phyloP scores from a whole-genome alignment of 2,797 vertebrate genomes.

The Macropodus opercularis region DNA sequence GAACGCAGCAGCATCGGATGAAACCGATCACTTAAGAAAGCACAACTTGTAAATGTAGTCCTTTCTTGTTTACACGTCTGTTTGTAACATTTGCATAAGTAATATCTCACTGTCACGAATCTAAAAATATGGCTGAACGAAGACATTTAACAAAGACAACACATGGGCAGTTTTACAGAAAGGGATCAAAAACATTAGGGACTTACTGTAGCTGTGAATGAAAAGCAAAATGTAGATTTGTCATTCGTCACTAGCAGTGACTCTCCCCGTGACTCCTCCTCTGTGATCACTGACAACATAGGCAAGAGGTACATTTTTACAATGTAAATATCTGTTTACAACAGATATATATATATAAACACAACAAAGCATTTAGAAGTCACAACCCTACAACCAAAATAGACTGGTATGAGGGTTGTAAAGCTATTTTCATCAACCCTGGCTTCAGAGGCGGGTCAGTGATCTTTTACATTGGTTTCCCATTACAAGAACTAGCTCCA shows the following conservation, averaged over 20 bases:
- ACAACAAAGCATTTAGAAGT: background rate
- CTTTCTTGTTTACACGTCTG: background rate
- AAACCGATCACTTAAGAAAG: background rate
- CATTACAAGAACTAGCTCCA: background rate
- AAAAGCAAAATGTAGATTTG: too few species aligned
- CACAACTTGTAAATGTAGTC: background rate
- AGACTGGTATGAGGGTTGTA: slow-evolving; percentile 1
- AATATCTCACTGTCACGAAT: background rate
- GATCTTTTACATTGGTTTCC: background rate
- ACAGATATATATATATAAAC: too few species aligned
- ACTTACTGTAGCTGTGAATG: background rate
- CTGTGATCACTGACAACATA: slow-evolving; percentile 33
- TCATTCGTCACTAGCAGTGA: too few species aligned
- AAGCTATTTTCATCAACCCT: slow-evolving; percentile 1
- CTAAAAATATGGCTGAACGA: too few species aligned
- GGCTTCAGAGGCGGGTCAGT: background rate
- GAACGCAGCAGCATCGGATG: background rate
- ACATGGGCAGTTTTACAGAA: background rate
- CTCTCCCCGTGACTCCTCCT: too few species aligned
- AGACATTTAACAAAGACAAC: background rate
- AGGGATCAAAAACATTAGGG: background rate
- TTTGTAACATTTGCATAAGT: background rate
- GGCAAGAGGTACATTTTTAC: too few species aligned
- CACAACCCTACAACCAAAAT: slow-evolving; percentile 12
- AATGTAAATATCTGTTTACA: too few species aligned